Conservation (phyloP, 2,797 vertebrate genomes). For the Siniperca undulata region DNA sequence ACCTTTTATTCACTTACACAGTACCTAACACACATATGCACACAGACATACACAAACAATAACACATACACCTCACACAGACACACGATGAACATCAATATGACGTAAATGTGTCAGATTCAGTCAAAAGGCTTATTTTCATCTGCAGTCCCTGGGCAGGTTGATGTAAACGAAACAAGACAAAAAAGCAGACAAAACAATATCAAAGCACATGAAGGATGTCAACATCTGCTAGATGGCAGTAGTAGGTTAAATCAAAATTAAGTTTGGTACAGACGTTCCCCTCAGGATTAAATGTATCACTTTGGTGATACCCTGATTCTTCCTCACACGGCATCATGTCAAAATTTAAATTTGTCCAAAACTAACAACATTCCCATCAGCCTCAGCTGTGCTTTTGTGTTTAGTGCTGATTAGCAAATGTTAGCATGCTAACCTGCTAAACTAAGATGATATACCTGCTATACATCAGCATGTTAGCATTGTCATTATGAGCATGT, state of each 20-base stretch:
- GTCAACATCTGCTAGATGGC: neutral
- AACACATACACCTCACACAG: neutral
- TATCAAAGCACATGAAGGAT: neutral
- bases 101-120: neutral
- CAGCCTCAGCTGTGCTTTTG: no score
- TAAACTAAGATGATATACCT: neutral
- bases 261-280: no score
- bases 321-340: no score
- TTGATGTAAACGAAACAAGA: neutral
- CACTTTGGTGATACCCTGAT: neutral
- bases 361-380: no score
- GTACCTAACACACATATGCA: neutral
- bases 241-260: neutral
- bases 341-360: no score
- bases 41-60: neutral
- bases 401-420: neutral
- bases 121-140: neutral
- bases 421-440: neutral
- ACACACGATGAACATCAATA: neutral
- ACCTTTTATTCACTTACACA: neutral
- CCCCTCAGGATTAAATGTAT: neutral
- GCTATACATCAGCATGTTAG: neutral
- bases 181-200: neutral
- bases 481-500: neutral
- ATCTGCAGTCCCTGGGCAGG: neutral